phyloP scores from a whole-genome alignment of 2,113 vertebrate genomes.

The Sinocyclocheilus rhinocerous region DNA sequence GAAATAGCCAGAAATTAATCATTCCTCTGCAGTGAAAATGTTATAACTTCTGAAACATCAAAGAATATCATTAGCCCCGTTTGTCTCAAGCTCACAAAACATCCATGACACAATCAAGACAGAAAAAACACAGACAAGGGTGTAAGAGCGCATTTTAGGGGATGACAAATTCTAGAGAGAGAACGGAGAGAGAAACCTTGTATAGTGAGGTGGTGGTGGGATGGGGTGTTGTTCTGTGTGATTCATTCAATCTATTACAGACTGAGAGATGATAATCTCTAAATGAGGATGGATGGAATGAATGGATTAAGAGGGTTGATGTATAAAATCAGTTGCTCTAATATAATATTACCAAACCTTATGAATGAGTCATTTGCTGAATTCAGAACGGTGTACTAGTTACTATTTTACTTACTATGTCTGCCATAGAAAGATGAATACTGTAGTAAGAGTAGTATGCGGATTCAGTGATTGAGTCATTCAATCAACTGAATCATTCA shows the following conservation, averaged over 20 bases:
- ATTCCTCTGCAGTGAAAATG: neutral
- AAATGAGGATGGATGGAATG: conserved; percentile 34
- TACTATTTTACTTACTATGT: neutral
- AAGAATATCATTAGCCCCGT: conserved; percentile 36
- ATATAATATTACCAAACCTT: neutral
- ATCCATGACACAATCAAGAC: neutral
- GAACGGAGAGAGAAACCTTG: neutral
- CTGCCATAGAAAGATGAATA: neutral
- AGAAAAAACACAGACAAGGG: neutral
- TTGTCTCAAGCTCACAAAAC: conserved; percentile 30
- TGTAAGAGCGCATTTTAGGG: conserved; percentile 23
- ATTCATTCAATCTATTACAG: neutral
- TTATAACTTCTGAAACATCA: conserved; percentile 31
- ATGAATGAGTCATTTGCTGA: neutral
- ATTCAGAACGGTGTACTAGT: neutral
- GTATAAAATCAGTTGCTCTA: neutral
- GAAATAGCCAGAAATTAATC: conserved; percentile 61
- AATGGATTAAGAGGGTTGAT: neutral
- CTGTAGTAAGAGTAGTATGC: neutral
- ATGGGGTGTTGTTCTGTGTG: neutral
- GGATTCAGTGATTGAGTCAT: neutral
- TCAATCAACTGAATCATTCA: neutral
- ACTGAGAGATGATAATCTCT: conserved; percentile 48
- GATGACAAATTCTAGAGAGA: neutral
- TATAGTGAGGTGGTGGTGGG: neutral